These are phyloP conservation scores for Pyxicephalus adspersus DNA, from an alignment of 2,113 vertebrate species.

Conservation along the genomic window DNA sequence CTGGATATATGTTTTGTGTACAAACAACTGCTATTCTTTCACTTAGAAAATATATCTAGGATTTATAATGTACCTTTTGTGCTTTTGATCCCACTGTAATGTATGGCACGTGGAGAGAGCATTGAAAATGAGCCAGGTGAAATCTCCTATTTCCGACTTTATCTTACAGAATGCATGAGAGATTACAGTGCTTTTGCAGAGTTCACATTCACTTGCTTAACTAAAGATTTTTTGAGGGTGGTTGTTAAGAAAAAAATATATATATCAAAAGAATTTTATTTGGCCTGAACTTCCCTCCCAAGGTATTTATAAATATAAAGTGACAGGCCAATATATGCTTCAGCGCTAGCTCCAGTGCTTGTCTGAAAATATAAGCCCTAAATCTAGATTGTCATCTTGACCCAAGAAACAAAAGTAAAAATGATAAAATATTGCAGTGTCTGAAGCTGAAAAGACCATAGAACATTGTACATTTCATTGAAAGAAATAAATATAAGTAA, in stretches of 20 bases:
- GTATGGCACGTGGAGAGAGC: constrained; percentile 45
- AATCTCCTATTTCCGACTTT: constrained; percentile 66
- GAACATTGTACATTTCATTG: constrained; percentile 10
- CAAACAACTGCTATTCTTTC: background rate
- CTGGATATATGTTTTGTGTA: background rate
- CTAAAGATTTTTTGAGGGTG: constrained; percentile 56
- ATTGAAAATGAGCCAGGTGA: constrained; percentile 66
- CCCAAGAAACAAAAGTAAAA: constrained; percentile 42
- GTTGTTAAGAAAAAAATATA: constrained; percentile 48
- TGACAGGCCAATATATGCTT: constrained; percentile 43
- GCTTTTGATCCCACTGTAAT: constrained; percentile 9
- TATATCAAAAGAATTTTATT: constrained; percentile 45
- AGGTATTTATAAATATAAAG: constrained; percentile 47
- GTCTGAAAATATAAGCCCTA: constrained; percentile 40
- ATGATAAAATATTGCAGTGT: constrained; percentile 45
- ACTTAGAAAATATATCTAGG: background rate
- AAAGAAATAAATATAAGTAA: constrained; percentile 37
- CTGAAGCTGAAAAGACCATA: constrained; percentile 7
- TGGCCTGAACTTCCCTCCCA: constrained; percentile 49
- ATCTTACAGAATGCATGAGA: constrained; percentile 58
- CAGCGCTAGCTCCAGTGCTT: constrained; percentile 21
- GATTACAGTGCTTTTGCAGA: constrained; percentile 60
- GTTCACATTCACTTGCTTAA: constrained; percentile 56
- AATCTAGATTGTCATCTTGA: constrained; percentile 50
- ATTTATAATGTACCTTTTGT: background rate